A percentile compares a stretch with the other conserved stretches of the same genome.
Conservation (phyloP, 2,113 vertebrate genomes). For the Noturus placidus region DNA sequence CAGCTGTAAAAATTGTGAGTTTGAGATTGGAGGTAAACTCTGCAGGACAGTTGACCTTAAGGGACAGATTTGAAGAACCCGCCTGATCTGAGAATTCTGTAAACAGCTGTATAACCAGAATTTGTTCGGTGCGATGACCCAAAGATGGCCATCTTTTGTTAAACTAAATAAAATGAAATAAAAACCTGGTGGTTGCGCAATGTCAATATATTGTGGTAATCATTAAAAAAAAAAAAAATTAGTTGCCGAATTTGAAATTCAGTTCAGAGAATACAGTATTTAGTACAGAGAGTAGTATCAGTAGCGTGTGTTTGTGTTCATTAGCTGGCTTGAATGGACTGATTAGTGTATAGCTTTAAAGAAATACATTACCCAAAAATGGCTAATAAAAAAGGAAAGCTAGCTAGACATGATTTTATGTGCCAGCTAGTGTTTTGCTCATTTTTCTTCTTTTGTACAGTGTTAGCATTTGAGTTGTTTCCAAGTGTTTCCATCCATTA, state of each 20-base stretch:
- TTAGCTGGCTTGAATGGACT: not conserved
- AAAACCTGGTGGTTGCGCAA: too few species aligned
- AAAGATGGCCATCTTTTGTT: too few species aligned
- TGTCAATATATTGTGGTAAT: too few species aligned
- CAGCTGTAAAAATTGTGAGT: too few species aligned
- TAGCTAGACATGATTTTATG: not conserved
- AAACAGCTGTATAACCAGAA: too few species aligned
- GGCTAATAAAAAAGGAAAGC: not conserved
- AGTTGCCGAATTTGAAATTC: not conserved
- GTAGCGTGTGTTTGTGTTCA: not conserved
- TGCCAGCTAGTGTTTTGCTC: not conserved
- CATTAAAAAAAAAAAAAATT: too few species aligned
- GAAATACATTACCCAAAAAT: not conserved
- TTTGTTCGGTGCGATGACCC: too few species aligned
- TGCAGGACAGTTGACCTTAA: too few species aligned
- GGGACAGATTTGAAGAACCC: too few species aligned
- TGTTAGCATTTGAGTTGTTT: not conserved
- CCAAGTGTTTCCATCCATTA: not conserved
- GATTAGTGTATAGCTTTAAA: not conserved
- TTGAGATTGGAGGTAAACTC: too few species aligned
- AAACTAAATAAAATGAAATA: too few species aligned
- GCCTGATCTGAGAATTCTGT: too few species aligned
- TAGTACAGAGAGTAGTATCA: not conserved
- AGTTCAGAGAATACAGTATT: not conserved
- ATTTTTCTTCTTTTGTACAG: not conserved